These are phyloP conservation scores for Bedellia somnulentella DNA, from an alignment of 2,888 invertebrate species.

Conservation along the genomic window DNA sequence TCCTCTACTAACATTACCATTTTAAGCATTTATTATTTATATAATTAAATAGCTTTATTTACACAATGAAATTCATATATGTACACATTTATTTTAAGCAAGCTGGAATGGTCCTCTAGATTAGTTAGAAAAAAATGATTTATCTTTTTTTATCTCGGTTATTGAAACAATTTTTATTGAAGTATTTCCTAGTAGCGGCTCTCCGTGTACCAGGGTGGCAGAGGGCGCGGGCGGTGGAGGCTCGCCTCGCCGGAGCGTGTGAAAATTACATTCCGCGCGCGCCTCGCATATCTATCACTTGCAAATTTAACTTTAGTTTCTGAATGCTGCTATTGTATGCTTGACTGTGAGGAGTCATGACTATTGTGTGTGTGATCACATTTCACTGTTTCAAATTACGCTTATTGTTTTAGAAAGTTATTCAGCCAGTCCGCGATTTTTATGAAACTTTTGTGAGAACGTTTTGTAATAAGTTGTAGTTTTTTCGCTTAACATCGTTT, in stretches of 20 bases:
- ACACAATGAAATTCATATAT: too few relatives aligned
- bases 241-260: conserved; percentile 51
- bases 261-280: conserved; percentile 61
- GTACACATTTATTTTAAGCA: too few relatives aligned
- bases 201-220: conserved; percentile 13
- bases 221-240: conserved; percentile 20
- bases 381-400: neutral
- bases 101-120: too few relatives aligned
- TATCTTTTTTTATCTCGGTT: neutral
- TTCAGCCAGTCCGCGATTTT: too few relatives aligned
- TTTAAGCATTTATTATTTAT: too few relatives aligned
- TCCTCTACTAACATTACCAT: too few relatives aligned
- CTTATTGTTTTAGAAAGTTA: too few relatives aligned
- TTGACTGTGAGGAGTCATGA: too few relatives aligned
- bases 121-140: neutral
- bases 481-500: too few relatives aligned
- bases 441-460: too few relatives aligned
- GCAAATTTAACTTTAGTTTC: conserved; percentile 60
- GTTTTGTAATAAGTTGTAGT: too few relatives aligned
- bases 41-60: too few relatives aligned
- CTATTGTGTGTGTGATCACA: conserved; percentile 9
- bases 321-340: conserved; percentile 17
- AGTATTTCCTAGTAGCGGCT: conserved; percentile 12
- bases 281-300: conserved; percentile 61
- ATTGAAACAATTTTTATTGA: neutral